Conservation (phyloP, 1,140 invertebrate species). For the Melitaea cinxia region DNA sequence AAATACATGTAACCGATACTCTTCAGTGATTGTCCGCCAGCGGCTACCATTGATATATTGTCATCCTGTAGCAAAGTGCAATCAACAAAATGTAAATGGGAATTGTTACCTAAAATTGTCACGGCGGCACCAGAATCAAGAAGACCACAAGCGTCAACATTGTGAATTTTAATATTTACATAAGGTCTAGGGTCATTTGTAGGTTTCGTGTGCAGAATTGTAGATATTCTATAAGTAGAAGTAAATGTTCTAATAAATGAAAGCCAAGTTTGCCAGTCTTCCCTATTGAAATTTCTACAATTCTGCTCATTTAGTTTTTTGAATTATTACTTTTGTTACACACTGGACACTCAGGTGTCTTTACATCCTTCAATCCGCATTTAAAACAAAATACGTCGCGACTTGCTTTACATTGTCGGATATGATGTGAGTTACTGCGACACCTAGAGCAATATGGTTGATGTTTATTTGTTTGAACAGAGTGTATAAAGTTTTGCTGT, state of each 20-base stretch:
- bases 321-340: too few relatives aligned
- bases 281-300: too few relatives aligned
- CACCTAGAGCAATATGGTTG: too few relatives aligned
- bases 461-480: too few relatives aligned
- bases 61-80: neutral
- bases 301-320: too few relatives aligned
- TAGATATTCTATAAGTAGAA: neutral
- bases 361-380: too few relatives aligned
- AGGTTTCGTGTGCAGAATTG: neutral
- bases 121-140: neutral
- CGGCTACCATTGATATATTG: neutral
- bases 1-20: neutral
- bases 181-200: neutral
- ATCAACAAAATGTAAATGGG: neutral
- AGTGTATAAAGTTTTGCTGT: too few relatives aligned
- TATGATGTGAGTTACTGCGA: too few relatives aligned
- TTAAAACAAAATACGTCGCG: too few relatives aligned
- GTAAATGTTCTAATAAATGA: neutral
- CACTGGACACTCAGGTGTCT: too few relatives aligned
- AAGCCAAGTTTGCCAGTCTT: constrained; percentile 1
- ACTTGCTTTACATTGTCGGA: too few relatives aligned
- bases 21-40: neutral
- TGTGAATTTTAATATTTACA: neutral
- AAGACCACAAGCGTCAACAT: neutral
- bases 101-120: neutral